Base-by-base conservation (phyloP, 2,113 vertebrate genomes). In the Lepus americanus region DNA sequence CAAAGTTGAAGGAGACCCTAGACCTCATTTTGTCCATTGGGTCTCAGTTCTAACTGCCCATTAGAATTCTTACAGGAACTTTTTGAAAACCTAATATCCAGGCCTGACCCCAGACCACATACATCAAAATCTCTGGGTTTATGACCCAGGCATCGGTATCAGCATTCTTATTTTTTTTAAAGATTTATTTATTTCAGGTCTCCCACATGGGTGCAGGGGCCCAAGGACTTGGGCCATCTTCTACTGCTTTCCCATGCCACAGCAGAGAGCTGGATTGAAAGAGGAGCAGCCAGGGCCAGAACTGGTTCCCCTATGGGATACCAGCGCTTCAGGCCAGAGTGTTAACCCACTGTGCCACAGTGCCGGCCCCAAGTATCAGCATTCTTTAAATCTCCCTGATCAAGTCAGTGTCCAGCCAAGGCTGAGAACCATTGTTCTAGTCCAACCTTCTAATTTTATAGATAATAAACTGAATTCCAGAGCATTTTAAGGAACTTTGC, bases 371-470 rank as follows among this genome's bases (percentile, higher is more conserved):
- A 44, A 64, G 27, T 49, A 77, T 93, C 44, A 31, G 27, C 53
- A 63, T 63, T 79, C 78, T 79, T 5, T 6, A 72, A 74, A 76
- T 79, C 16, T 95, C n/a, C 72, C 19, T 16, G 69, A 31, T 49
- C 31, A 88, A 80, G 72, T 53, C 22, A 74, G 7, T 91, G 27
- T 88, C 84, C 72, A 94, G 10, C 31, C 27, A 36, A 91, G 12
- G 14, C 55, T 91, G n/a, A 83, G 64, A 91, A 53, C 27, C 27
- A 44, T 63, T 74, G 25, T 74, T 79, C 27, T 79, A 79, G 12
- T 51, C n/a, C 22, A 84, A n/a, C 31, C 5, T 2, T 82, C 17
- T 95, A 36, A 90, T 93, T 83, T 84, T 91, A 95, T 93, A 90
- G n/a, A 88, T 61, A 83, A 87, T 87, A 91, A 79, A 73, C 63